Base-by-base conservation (phyloP, 1,140 invertebrate genomes). In the Melipona quadrifasciata region DNA sequence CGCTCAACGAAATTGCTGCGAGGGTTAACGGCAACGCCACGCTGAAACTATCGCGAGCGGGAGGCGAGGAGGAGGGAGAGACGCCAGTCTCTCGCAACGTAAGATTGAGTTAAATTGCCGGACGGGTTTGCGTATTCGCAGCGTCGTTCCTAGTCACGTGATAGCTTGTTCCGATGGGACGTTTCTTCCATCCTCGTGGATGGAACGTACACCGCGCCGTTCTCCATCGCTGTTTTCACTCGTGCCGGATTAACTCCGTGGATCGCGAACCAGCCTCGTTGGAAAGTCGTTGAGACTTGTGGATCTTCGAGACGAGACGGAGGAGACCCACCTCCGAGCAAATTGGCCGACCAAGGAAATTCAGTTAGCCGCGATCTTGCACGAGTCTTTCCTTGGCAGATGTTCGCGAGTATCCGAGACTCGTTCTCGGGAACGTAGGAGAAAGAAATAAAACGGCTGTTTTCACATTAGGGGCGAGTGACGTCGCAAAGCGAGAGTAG, bases 1-100 rank as follows among this genome's bases (percentile, higher is more conserved):
- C 76, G 77, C 64, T 55, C 31, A 34, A 55, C 70, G 80, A 89
- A 89, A 88, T 89, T 89, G 83, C 83, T 82, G 67, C 72, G 67
- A 86, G 61, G 76, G 84, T 83, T 79, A 85, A 79, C 75, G 74
- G 68, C 71, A 88, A 86, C 84, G 77, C 77, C 64, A 51, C 61
- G 61, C 39, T 72, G 84, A 78, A 88, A 83, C 76, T 88, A 61
- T 61, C 51, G 19, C 64, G 6, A 57, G 65, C 53, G 51, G 77
- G 81, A 71, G 57, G 80, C 58, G 61, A 47, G 72, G 61, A 78
- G 74, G 55, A 34, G 75, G 39, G 10, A 74, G 55, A 34, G 80
- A 64, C 55, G 73, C 34, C 58, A 77, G 76, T 81, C 64, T 72
- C 77, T 71, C 84, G 61, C 78, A 68, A 74, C 58, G 39, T 81